Evolutionary conservation across 2,888 invertebrate species (phyloP).

Genomic region (Helicoverpa assulta): DNA sequence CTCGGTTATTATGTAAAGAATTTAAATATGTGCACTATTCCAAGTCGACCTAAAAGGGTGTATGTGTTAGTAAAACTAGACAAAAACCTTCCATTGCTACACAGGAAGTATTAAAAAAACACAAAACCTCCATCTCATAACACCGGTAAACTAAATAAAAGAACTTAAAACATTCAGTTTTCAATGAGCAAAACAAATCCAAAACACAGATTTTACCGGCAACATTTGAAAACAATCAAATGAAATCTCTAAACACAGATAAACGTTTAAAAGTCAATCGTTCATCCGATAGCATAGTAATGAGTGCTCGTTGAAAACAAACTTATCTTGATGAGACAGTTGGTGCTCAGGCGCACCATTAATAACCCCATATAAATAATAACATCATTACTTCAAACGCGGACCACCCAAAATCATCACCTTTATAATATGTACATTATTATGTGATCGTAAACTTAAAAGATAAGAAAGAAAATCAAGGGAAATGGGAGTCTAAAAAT

Average conservation of each 20-base stretch:
- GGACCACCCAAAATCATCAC: conserved; percentile 90
- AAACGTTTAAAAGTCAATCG: conserved; percentile 83
- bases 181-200: conserved; percentile 38
- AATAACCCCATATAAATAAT: conserved; percentile 87
- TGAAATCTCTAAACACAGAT: conserved; percentile 78
- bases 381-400: conserved; percentile 83
- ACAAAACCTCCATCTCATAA: conserved; percentile 6
- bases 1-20: too few relatives aligned
- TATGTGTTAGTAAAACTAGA: not conserved
- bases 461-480: conserved; percentile 81
- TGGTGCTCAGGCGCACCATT: conserved; percentile 78
- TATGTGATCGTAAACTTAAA: conserved; percentile 77
- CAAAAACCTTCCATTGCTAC: conserved; percentile 2
- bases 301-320: conserved; percentile 85
- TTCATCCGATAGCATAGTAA: conserved; percentile 84
- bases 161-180: conserved; percentile 15
- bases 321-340: conserved; percentile 88
- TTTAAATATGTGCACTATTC: too few relatives aligned
- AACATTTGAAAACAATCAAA: conserved; percentile 76
- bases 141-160: conserved; percentile 33
- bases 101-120: conserved; percentile 26
- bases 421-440: conserved; percentile 75
- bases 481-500: conserved; percentile 78
- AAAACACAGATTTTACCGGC: conserved; percentile 62
- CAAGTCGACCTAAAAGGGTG: too few relatives aligned